These are phyloP conservation scores for Laticauda laticaudata DNA, from an alignment of 2,113 vertebrate species.

Conservation along the genomic window DNA sequence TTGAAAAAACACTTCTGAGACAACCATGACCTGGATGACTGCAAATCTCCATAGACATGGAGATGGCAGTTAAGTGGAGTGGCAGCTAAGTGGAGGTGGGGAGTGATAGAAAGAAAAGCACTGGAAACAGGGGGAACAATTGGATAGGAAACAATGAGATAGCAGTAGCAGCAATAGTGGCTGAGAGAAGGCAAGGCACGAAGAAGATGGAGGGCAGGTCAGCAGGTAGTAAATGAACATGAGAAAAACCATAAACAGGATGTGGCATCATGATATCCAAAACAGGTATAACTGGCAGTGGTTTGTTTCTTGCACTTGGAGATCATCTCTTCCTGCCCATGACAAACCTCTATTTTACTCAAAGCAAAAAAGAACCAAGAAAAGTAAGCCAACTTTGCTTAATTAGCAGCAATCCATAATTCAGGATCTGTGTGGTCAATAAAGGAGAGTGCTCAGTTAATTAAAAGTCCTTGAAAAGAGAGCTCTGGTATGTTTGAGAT, in stretches of 20 bases:
- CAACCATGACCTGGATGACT: neutral
- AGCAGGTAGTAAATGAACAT: neutral
- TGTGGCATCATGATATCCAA: neutral
- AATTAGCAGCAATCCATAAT: neutral
- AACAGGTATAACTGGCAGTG: neutral
- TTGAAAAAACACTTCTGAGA: neutral
- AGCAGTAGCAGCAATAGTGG: neutral
- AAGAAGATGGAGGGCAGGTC: neutral
- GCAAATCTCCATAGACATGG: neutral
- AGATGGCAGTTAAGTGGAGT: neutral
- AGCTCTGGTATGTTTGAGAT: conserved; percentile 32
- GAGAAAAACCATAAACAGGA: neutral
- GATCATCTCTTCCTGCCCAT: neutral
- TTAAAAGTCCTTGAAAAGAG: conserved; percentile 51
- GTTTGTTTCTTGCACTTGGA: neutral
- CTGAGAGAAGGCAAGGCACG: neutral
- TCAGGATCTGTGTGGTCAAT: conserved; percentile 33
- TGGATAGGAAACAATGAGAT: neutral
- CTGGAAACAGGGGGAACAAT: neutral
- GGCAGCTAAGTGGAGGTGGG: neutral
- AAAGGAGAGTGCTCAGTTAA: conserved; percentile 17
- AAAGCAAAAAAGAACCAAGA: neutral
- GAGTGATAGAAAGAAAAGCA: neutral
- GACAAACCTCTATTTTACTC: neutral
- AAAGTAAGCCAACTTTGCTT: neutral